phyloP scores from a whole-genome alignment of 2,888 invertebrate species.

The Zhuqinia jingwanae region DNA sequence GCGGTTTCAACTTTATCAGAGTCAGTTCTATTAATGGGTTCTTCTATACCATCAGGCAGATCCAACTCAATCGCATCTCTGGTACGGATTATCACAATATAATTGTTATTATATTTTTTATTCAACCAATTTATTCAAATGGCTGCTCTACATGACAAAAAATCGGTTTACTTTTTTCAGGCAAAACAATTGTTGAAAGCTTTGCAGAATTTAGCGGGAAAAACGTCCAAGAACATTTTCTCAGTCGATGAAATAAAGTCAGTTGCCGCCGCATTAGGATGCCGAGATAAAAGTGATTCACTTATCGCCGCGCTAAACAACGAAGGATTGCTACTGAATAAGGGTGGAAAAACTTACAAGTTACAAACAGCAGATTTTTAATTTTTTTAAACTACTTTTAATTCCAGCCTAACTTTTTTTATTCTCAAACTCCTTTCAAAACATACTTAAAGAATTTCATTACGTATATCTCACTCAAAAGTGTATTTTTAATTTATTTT shows the following conservation, averaged over 20 bases:
- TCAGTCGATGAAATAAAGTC: constrained; percentile 89
- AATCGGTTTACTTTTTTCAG: constrained; percentile 80
- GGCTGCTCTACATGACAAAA: too few relatives aligned
- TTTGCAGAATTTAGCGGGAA: constrained; percentile 86
- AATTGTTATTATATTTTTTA: neutral
- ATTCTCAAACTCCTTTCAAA: too few relatives aligned
- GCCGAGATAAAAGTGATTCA: constrained; percentile 86
- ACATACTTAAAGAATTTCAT: too few relatives aligned
- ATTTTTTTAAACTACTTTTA: too few relatives aligned
- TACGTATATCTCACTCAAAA: too few relatives aligned
- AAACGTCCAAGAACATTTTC: constrained; percentile 87
- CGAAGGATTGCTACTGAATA: constrained; percentile 92
- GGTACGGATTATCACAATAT: constrained; percentile 20
- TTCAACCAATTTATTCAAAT: too few relatives aligned
- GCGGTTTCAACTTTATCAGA: constrained; percentile 68
- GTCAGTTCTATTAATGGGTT: constrained; percentile 51
- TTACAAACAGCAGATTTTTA: constrained; percentile 82
- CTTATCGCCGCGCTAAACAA: constrained; percentile 90
- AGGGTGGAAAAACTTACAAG: constrained; percentile 88
- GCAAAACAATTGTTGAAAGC: constrained; percentile 87
- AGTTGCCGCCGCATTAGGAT: constrained; percentile 86
- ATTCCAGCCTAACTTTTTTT: neutral
- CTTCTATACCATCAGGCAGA: neutral
- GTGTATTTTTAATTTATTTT: too few relatives aligned
- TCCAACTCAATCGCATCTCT: constrained; percentile 53